A percentile compares a stretch with the other conserved stretches of the same genome.
phyloP scores from a whole-genome alignment of 2,113 vertebrate genomes.

The Eulemur rufifrons region DNA sequence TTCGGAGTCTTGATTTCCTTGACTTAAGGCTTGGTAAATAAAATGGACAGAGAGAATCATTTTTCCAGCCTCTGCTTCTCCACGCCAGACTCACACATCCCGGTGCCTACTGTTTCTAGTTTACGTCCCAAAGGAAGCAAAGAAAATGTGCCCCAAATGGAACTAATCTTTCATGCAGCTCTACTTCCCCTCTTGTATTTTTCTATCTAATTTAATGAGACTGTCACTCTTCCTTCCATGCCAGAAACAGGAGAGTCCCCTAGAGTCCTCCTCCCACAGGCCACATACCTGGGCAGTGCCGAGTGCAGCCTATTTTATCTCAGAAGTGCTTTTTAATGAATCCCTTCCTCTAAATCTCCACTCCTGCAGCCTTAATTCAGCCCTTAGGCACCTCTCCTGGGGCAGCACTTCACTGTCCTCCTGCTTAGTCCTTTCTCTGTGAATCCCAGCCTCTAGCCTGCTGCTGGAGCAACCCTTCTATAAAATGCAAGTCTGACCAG shows the following conservation, averaged over 20 bases:
- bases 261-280: background rate
- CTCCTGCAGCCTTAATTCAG: background rate
- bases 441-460: background rate
- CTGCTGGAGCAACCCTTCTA: background rate
- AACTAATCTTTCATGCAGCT: background rate
- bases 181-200: background rate
- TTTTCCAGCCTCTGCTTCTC: background rate
- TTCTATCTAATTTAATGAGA: background rate
- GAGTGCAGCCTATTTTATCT: accelerated
- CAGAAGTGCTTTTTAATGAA: background rate
- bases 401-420: background rate
- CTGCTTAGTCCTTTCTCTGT: background rate
- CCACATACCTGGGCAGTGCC: background rate
- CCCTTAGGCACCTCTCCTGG: background rate
- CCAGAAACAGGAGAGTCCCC: background rate
- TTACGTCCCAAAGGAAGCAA: background rate
- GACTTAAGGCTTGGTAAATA: background rate
- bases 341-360: background rate
- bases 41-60: background rate
- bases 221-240: background rate
- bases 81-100: background rate
- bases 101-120: background rate
- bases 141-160: background rate
- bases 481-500: background rate
- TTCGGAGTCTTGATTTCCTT: background rate